A percentile compares a stretch with the other conserved stretches of the same genome.
These are phyloP conservation scores for Rhagologus leucostigma DNA, from an alignment of 2,113 vertebrate species.

Conservation along the genomic window DNA sequence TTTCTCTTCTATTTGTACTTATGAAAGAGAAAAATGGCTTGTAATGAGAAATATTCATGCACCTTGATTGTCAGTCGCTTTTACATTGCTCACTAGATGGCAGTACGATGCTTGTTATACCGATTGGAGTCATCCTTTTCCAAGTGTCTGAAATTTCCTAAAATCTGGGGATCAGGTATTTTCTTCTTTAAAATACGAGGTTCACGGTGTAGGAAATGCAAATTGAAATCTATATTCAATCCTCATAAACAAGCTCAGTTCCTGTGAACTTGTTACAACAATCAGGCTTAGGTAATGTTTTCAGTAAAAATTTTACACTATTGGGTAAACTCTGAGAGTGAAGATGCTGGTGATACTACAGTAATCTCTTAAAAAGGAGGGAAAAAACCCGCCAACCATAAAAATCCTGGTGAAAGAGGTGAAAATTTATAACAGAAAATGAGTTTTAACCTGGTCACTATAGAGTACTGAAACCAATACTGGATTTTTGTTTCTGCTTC, in stretches of 20 bases:
- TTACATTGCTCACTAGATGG: slow-evolving; percentile 45
- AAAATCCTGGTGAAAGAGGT: not conserved
- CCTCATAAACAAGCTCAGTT: not conserved
- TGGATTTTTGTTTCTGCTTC: not conserved
- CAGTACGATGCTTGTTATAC: slow-evolving; percentile 10
- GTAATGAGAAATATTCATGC: not conserved
- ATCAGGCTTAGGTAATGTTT: not conserved
- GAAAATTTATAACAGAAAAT: not conserved
- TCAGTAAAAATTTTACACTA: not conserved
- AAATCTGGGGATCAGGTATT: not conserved
- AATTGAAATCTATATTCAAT: not conserved
- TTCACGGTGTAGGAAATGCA: not conserved
- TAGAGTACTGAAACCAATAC: not conserved
- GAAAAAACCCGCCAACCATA: not conserved
- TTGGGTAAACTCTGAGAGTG: not conserved
- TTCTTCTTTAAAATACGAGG: not conserved
- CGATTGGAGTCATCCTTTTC: accelerated
- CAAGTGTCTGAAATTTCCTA: not conserved
- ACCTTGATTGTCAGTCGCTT: not conserved
- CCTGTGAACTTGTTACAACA: not conserved
- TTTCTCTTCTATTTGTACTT: not conserved
- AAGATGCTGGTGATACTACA: not conserved
- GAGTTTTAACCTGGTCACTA: not conserved
- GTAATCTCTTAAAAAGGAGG: not conserved
- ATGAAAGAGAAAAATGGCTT: not conserved